Evolutionary conservation across 1,140 invertebrate species (phyloP), one percentile per base, ranked within the genome.

Genomic region (Hylaeus anthracinus): DNA sequence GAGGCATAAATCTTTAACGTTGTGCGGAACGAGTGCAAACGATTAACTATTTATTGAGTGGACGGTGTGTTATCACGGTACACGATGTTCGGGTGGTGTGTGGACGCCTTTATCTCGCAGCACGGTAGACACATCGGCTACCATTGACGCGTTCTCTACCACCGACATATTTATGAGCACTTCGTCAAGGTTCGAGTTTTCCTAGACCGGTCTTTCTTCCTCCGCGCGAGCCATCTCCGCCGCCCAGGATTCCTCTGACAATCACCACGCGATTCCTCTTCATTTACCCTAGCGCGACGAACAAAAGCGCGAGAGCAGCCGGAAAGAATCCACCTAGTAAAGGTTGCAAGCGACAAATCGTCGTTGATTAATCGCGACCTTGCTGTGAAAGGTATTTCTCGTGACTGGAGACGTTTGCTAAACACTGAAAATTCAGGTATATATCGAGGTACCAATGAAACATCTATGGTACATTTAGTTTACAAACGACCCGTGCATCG

Each of bases 121-220:
- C 55, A 2, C 72, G 72, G 72, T 66, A 84, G 72, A 85, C 72
- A 65, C 55, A 69, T 79, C 60, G 48, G 66, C 83, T 83, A 83
- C 76, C 77, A 85, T 84, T 55, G 81, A 71, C 15, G 56, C 67
- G 15, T 70, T 72, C 67, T 60, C 75, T 51, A 12, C 45, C 1
- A 48, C 60, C 43, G 84, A 85, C 84, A 26, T 85, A 84, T 85
- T 84, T 85, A 85, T 65, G 82, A 84, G 63, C 53, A 84, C 78
- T 85, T 85, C 82, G 72, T 84, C 82, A 85, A 84, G 75, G 37
- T 71, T 60, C 81, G 60, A 74, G 67, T 72, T 81, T 84, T 76
- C 61, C 63, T 81, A 60, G 63, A 84, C 72, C 63, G 69, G 58
- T 84, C 58, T 67, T 70, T 69, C 56, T 84, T 45, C 63, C 66